Evolutionary conservation across 2,797 vertebrate species (phyloP).

Genomic region (Balearica regulorum): DNA sequence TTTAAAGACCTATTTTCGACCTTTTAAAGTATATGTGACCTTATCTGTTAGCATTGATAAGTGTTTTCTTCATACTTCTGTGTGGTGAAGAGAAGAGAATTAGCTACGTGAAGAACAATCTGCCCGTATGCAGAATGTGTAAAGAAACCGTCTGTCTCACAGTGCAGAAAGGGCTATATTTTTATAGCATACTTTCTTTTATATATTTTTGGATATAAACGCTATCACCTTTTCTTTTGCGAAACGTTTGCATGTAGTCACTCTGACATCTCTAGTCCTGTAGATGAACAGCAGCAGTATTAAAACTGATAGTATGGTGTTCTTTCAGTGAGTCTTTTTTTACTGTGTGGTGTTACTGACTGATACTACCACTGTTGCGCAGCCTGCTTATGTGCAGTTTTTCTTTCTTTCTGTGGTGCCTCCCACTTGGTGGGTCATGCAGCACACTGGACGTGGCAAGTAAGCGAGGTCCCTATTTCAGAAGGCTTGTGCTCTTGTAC

Average conservation of each 20-base stretch:
- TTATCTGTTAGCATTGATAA: neutral
- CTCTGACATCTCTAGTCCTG: neutral
- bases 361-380: neutral
- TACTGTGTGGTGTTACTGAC: neutral
- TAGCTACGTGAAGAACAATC: neutral
- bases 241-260: neutral
- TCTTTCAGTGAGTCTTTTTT: neutral
- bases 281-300: neutral
- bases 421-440: neutral
- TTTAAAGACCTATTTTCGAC: neutral
- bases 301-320: neutral
- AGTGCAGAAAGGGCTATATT: neutral
- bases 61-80: neutral
- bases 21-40: fast-evolving
- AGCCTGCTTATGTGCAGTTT: neutral
- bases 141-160: neutral
- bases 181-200: neutral
- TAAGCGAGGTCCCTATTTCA: neutral
- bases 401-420: neutral
- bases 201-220: neutral
- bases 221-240: neutral
- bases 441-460: neutral
- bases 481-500: neutral
- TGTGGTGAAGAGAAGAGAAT: neutral
- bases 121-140: fast-evolving